Evolutionary conservation across 2,113 vertebrate genomes (phyloP), one percentile per base, ranked within the genome.

Genomic region (Prietella phreatophila): DNA sequence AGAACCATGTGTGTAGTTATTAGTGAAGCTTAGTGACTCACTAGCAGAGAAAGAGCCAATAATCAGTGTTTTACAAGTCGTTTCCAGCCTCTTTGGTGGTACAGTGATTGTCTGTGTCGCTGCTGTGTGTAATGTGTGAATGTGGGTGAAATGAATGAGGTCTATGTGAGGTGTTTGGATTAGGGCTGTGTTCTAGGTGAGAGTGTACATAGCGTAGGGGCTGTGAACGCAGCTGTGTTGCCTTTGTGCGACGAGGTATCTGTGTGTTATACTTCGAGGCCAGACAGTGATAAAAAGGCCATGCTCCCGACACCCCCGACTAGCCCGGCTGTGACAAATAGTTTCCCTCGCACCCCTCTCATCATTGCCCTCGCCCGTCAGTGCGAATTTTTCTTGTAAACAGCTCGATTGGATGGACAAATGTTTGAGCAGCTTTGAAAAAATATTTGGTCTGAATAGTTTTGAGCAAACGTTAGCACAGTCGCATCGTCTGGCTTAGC

Each of bases 371-470:
- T 93, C 86, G 73, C 91, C 80, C 87, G 90, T 91, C 87, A 89
- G 88, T 92, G 94, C 85, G 92, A 95, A 95, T 96, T 96, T 94
- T 91, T 94, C 94, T 85, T 93, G 93, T 90, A 95, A 96, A 94
- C 89, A 95, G 87, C 86, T 90, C 69, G 33, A 93, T 93, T 92
- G 87, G 89, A 92, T 90, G 79, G 91, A 87, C 91, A 95, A 94
- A 95, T 93, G 93, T 95, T 96, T 95, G 85, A 87, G 69, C 87
- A 36, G 33, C 87, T 95, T 93, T 90, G 85, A 90, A 90, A 85
- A 60, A 17, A 84, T 63, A 83, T 92, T 94, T 85, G 80, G 85
- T 22, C 86, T 87, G 85, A 91, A 89, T 90, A 93, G 90, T 91
- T 88, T 92, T 83, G 91, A 92, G 85, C 83, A 91, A 92, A 93